Percentiles rank a stretch among this genome's conserved stretches.
Evolutionary conservation across 2,797 vertebrate species (phyloP).

Genomic region (Megaceryle alcyon): DNA sequence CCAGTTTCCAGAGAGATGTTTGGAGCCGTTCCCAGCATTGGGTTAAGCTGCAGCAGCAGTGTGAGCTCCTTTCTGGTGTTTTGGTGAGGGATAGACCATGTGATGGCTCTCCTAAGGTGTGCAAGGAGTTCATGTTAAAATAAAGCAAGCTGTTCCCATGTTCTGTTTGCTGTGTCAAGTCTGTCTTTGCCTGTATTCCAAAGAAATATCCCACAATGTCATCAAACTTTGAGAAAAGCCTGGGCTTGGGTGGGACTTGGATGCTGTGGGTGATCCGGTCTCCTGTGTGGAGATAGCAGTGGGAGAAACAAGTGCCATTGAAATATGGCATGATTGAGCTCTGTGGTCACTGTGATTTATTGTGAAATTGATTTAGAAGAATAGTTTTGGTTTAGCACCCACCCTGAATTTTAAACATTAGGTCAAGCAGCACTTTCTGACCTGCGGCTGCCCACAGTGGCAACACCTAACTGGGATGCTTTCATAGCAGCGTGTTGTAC

Average conservation of each 20-base stretch:
- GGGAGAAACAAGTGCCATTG: neutral
- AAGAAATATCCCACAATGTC: neutral
- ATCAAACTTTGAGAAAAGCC: neutral
- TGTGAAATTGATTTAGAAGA: neutral
- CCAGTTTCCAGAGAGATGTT: slow-evolving; percentile 3
- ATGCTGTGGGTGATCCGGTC: accelerated
- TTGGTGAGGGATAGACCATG: neutral
- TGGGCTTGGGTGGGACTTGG: neutral
- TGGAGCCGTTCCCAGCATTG: neutral
- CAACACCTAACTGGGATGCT: neutral
- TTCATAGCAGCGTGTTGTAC: neutral
- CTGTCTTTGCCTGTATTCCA: neutral
- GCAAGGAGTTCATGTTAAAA: neutral
- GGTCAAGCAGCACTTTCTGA: neutral
- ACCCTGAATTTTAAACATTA: neutral
- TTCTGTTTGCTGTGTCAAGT: neutral
- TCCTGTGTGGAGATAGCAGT: neutral
- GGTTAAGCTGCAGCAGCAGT: neutral
- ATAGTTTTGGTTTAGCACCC: neutral
- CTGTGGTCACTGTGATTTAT: neutral
- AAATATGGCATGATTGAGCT: neutral
- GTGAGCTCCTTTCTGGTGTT: neutral
- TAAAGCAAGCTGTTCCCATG: neutral
- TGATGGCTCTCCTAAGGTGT: neutral
- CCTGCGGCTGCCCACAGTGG: neutral